A percentile compares a stretch with the other conserved stretches of the same genome.
phyloP scores from a whole-genome alignment of 2,113 vertebrate genomes.

The Triplophysa siluroides region DNA sequence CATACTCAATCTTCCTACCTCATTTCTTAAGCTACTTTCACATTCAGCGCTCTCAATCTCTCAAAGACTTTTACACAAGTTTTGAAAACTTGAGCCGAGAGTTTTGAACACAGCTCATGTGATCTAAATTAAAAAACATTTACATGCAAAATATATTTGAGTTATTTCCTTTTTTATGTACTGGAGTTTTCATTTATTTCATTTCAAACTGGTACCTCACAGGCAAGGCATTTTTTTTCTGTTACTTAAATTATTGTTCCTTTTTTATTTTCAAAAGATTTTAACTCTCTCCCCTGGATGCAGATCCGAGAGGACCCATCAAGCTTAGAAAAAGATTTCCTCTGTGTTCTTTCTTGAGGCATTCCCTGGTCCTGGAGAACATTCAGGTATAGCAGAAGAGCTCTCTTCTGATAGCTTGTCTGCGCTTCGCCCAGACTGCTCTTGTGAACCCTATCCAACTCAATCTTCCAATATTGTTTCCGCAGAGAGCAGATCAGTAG shows the following conservation, averaged over 20 bases:
- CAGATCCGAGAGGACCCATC: conserved; percentile 13
- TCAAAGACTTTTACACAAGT: neutral
- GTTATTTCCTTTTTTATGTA: too few relatives aligned
- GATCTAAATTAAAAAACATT: too few relatives aligned
- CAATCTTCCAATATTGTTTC: conserved; percentile 69
- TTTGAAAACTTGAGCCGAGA: too few relatives aligned
- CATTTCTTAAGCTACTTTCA: conserved; percentile 37
- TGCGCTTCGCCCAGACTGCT: conserved; percentile 59
- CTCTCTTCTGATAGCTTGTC: conserved; percentile 63
- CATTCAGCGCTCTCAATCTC: neutral
- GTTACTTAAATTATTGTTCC: neutral
- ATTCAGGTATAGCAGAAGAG: conserved; percentile 59
- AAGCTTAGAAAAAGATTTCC: neutral
- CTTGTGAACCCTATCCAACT: conserved; percentile 70
- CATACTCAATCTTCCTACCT: conserved; percentile 32
- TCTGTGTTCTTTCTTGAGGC: conserved; percentile 48
- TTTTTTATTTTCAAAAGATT: neutral
- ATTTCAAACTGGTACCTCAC: neutral
- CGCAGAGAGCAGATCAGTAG: conserved; percentile 59
- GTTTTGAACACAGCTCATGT: too few relatives aligned
- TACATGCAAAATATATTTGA: too few relatives aligned
- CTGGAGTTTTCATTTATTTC: too few relatives aligned
- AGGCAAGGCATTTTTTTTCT: neutral
- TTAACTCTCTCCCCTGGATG: neutral
- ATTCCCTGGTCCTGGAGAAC: conserved; percentile 50